A percentile compares a stretch with the other conserved stretches of the same genome.
These are phyloP conservation scores for Zalophus californianus DNA, from an alignment of 2,797 vertebrate genomes.

Conservation along the genomic window DNA sequence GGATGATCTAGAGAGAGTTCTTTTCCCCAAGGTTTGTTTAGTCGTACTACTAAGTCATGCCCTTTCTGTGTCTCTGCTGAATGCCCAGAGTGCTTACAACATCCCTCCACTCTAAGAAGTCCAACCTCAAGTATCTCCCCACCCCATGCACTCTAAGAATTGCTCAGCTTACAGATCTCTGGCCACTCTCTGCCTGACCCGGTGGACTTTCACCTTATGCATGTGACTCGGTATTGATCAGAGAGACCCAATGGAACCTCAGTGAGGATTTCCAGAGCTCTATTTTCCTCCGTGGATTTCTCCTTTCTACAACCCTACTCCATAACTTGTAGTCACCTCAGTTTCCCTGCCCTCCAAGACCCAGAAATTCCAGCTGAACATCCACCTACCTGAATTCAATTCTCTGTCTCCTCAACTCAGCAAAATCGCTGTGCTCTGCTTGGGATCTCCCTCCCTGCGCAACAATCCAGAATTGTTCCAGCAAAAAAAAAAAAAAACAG, in stretches of 20 bases:
- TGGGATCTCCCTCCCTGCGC: background rate
- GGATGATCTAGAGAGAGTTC: background rate
- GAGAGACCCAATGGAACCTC: background rate
- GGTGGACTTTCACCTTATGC: background rate
- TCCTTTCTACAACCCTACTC: background rate
- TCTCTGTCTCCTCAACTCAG: background rate
- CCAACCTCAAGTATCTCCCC: background rate
- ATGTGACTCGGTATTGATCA: background rate
- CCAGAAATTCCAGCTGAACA: too few relatives aligned
- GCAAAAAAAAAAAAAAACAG: background rate
- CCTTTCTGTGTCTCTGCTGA: background rate
- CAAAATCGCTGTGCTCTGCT: background rate
- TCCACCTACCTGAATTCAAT: background rate
- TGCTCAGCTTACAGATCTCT: background rate
- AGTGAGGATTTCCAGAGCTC: background rate
- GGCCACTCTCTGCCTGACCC: background rate
- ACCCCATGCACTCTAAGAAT: background rate
- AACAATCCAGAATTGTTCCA: background rate
- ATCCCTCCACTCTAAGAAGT: background rate
- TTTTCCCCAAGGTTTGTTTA: background rate
- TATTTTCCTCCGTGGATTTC: background rate
- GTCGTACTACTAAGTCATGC: background rate
- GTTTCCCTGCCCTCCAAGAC: background rate
- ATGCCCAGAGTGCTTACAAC: background rate
- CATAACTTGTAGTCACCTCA: background rate